Percentiles rank a stretch among this genome's conserved stretches.
Evolutionary conservation across 2,888 invertebrate genomes (phyloP).

Genomic region (Subacronicta megacephala): DNA sequence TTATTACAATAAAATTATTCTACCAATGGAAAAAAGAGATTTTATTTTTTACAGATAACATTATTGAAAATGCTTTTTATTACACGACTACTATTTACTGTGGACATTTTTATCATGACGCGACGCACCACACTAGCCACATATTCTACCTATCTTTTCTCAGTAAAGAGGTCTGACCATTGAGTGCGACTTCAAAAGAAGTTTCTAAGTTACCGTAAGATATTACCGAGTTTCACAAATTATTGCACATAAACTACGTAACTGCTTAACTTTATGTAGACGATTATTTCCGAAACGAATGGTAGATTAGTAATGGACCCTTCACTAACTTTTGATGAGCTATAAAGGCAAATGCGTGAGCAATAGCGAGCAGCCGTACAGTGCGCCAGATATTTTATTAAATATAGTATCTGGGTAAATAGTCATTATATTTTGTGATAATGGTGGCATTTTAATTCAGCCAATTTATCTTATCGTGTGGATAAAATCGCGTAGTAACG

Average conservation of each 20-base stretch:
- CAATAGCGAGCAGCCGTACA: slow-evolving; percentile 27
- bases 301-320: slow-evolving; percentile 49
- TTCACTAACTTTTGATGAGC: slow-evolving; percentile 51
- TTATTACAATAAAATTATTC: background rate
- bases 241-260: slow-evolving; percentile 39
- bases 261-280: slow-evolving; percentile 35
- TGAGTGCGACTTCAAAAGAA: slow-evolving; percentile 2
- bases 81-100: too few species aligned
- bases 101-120: background rate
- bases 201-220: slow-evolving; percentile 25
- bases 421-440: slow-evolving; percentile 28
- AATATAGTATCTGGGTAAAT: slow-evolving; percentile 7
- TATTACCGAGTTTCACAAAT: slow-evolving; percentile 33
- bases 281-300: slow-evolving; percentile 45
- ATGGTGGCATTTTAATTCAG: slow-evolving; percentile 45
- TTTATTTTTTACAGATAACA: background rate
- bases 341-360: slow-evolving; percentile 36
- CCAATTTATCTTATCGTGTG: slow-evolving; percentile 63
- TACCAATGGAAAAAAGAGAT: too few species aligned
- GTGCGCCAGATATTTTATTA: slow-evolving; percentile 8
- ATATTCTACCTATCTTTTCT: background rate
- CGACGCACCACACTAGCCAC: too few species aligned
- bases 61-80: too few species aligned
- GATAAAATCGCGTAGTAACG: slow-evolving; percentile 60
- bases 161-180: background rate